Conservation (phyloP, 2,113 vertebrate genomes). For the Otis tarda region DNA sequence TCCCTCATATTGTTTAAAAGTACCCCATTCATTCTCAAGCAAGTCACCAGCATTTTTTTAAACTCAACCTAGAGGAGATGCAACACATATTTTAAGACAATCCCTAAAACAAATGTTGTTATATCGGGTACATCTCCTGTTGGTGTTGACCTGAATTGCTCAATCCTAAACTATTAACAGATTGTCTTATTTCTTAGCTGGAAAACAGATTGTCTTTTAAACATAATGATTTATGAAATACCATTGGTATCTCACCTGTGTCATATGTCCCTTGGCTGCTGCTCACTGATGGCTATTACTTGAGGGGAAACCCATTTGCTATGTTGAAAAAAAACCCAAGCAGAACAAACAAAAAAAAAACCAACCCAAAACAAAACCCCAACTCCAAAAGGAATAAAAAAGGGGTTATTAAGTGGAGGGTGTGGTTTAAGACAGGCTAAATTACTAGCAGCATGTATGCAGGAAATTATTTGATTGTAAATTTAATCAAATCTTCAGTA, state of each 20-base stretch:
- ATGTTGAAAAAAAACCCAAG: too few species aligned
- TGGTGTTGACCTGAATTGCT: not conserved
- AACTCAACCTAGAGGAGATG: not conserved
- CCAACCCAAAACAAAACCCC: too few species aligned
- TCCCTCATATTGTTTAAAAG: not conserved
- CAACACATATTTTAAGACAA: not conserved
- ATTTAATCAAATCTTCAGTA: not conserved
- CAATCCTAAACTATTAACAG: not conserved
- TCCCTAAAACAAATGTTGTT: not conserved
- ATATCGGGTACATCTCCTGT: not conserved
- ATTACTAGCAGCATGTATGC: not conserved
- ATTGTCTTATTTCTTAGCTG: not conserved
- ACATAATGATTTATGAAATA: not conserved
- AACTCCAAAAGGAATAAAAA: too few species aligned
- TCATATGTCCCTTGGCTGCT: not conserved
- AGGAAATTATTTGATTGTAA: not conserved
- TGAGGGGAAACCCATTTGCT: not conserved
- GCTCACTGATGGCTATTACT: not conserved
- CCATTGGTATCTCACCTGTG: not conserved
- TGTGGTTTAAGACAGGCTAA: not conserved
- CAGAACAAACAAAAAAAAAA: too few species aligned
- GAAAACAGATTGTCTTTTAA: not conserved
- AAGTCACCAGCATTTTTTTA: not conserved
- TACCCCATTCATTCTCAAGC: not conserved
- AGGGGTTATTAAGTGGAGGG: accelerated